Evolutionary conservation across 2,797 vertebrate species (phyloP).

Genomic region (Delichon dasypus): DNA sequence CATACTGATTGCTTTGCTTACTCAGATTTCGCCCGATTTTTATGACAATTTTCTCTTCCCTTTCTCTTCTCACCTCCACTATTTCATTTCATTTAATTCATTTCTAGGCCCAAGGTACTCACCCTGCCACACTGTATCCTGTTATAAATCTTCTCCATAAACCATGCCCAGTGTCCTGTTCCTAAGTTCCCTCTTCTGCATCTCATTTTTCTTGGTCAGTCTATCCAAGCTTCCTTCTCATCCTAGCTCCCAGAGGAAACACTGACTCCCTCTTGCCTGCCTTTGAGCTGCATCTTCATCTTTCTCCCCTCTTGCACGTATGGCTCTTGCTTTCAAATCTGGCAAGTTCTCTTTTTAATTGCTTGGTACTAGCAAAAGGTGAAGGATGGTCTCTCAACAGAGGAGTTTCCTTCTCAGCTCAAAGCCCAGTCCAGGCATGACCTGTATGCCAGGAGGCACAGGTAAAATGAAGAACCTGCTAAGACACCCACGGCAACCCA

Average conservation of each 20-base stretch:
- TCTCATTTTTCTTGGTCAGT: neutral
- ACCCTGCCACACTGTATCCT: neutral
- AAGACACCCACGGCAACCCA: neutral
- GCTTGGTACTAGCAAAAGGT: neutral
- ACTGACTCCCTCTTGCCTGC: neutral
- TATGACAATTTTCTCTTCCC: neutral
- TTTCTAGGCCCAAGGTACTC: neutral
- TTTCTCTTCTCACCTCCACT: neutral
- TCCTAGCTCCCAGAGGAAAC: neutral
- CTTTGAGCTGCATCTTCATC: neutral
- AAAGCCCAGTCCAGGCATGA: neutral
- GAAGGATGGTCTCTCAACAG: neutral
- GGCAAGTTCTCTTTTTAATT: neutral
- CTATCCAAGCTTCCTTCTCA: neutral
- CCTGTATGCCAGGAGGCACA: neutral
- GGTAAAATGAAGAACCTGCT: neutral
- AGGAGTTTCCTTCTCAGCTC: neutral
- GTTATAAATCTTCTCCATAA: neutral
- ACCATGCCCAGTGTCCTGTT: neutral
- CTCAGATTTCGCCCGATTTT: neutral
- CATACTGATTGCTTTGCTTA: neutral
- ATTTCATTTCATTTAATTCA: neutral
- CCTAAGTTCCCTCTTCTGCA: neutral
- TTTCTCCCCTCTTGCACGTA: neutral
- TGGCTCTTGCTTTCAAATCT: neutral